Evolutionary conservation across 2,113 vertebrate genomes (phyloP), one percentile per base, ranked within the genome.

Genomic region (Channa argus): DNA sequence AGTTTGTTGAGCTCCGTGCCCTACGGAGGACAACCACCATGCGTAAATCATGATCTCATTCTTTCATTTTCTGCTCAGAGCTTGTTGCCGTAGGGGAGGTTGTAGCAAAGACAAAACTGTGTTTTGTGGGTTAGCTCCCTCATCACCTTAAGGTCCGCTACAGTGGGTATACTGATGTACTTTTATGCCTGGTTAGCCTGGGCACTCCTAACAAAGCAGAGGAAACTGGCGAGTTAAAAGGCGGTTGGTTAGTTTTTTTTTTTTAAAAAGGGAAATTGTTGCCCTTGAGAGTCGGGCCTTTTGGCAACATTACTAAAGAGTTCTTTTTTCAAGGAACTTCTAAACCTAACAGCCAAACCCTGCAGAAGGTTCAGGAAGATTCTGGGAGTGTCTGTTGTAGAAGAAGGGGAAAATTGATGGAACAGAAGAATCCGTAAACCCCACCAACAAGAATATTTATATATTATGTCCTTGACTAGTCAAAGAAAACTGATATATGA

Each of bases 101-200:
- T 47, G 10, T 37, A 45, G 51, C 38, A 74, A 69, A 74, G 70
- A 63, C 36, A 69, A 55, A 39, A 33, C 51, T 51, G 5, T 51
- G 24, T 36, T 69, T 49, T 63, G 8, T 55, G 43, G 43, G 43
- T 47, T 59, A 45, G 56, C 63, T 72, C 69, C 13, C 36, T 37
- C 43, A 10, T 62, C 70, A 63, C 58, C 12, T 9, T 52, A 67
- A 11, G 38, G 58, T 69, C 9, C 4, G 2, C 9, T 34, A 55
- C 49, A 72, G 39, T 50, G 58, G 38, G 15, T 61, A 34, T 41
- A 37, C 34, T 54, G 55, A 61, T 61, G 52, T 56, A 12, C 54
- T 33, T 64, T 61, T 34, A 71, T 59, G 33, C 41, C 56, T 66
- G 56, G 50, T 82, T 67, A 52, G 72, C 67, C 38, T 51, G 39